Evolutionary conservation across 2,888 invertebrate species (phyloP), one percentile per base, ranked within the genome.

Genomic region (Pollenia angustigena): DNA sequence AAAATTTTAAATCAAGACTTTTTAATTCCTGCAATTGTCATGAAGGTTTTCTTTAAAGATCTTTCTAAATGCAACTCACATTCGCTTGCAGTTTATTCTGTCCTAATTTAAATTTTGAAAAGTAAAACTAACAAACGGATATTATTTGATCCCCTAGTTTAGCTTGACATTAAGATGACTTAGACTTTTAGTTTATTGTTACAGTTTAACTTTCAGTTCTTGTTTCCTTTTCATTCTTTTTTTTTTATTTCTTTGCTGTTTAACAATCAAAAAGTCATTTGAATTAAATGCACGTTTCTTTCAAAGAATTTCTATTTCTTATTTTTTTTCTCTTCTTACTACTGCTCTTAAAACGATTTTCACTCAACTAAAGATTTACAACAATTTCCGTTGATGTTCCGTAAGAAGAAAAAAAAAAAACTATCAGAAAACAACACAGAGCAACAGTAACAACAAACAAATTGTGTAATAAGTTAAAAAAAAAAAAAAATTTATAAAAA

Each of bases 181-280:
- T 76, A 69, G 82, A 81, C 81, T 74, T 81, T 66, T 74, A 62
- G 46, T 76, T 76, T 54, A 40, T 46, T 82, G 74, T 71, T 46
- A 64, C 56, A 56, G 18, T 72, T 71, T 32, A 32, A 32, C 4
- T 32, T 32, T 32, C 32, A 32, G 32, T 32, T 71, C 1, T 42
- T 64, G 50, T 64, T 66, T 23, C 6, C 4, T 62, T 60, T 54
- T 66, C 10, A 12, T 42, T 16, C 64, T 76, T 42, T 54, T 68
- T 54, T 8, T 52, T 32, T 76, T 32, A 32, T 32, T 32, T 32
- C 32, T 69, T 18, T 69, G 40, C 69, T 64, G 60, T 42, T 64
- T 54, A 85, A 85, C 84, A 75, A 85, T 80, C 74, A 85, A 85
- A 80, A 85, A 85, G 84, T 80, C 84, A 85, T 85, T 85, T 74